Conservation (phyloP, 2,888 invertebrate genomes). For the Limnephilus auricula region DNA sequence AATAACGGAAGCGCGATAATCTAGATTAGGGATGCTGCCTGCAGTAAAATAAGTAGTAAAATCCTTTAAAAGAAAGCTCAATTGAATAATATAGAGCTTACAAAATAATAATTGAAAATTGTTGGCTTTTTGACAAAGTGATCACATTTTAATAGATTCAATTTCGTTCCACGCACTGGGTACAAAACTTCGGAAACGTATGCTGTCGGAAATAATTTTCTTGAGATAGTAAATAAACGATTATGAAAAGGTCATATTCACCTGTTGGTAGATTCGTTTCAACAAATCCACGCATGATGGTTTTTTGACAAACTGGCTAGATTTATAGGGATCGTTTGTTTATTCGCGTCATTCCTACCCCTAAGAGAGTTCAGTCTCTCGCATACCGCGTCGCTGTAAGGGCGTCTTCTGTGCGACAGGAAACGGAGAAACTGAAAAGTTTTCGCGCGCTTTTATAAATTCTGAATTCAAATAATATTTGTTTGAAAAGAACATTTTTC, state of each 20-base stretch:
- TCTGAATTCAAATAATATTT: slow-evolving; percentile 18
- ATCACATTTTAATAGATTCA: neutral
- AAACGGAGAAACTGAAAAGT: neutral
- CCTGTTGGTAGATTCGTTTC: neutral
- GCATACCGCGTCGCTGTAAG: neutral
- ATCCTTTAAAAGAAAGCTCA: neutral
- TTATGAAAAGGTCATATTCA: slow-evolving; percentile 22
- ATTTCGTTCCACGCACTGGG: neutral
- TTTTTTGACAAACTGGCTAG: neutral
- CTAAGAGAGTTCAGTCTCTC: slow-evolving; percentile 28
- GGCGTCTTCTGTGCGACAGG: neutral
- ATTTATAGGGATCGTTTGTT: neutral
- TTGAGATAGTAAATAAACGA: neutral
- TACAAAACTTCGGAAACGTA: slow-evolving; percentile 38
- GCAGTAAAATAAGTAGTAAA: neutral
- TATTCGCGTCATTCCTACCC: neutral
- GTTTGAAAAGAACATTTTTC: slow-evolving; percentile 27
- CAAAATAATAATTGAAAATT: neutral
- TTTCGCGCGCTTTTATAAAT: slow-evolving; percentile 31
- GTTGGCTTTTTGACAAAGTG: neutral
- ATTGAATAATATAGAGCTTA: neutral
- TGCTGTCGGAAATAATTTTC: slow-evolving; percentile 20
- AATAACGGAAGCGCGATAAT: slow-evolving; percentile 34
- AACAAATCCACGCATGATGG: neutral
- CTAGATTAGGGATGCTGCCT: slow-evolving; percentile 10